Evolutionary conservation across 2,888 invertebrate species (phyloP).

Genomic region (Odontothrips loti): DNA sequence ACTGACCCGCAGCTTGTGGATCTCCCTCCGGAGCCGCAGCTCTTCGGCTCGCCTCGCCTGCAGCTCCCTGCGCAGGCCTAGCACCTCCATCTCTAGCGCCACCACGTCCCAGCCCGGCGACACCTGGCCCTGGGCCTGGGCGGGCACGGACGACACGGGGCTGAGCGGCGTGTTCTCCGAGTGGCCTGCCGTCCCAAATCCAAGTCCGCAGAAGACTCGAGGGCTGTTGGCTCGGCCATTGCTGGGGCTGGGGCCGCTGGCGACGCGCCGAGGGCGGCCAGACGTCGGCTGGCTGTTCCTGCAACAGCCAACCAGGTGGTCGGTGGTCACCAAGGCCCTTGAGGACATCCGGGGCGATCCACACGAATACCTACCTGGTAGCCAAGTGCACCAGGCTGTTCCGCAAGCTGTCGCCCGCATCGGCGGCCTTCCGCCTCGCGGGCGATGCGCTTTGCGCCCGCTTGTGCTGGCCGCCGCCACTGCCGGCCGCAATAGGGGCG

Average conservation of each 20-base stretch:
- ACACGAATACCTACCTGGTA: background rate
- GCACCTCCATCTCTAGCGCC: slow-evolving; percentile 54
- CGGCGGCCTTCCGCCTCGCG: background rate
- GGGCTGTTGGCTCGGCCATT: background rate
- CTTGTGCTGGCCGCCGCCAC: background rate
- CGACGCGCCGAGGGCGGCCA: background rate
- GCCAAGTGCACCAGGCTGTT: background rate
- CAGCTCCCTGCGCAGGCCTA: slow-evolving; percentile 53
- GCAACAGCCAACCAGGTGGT: no score
- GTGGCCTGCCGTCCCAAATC: background rate
- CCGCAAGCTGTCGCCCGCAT: background rate
- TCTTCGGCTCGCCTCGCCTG: slow-evolving; percentile 56
- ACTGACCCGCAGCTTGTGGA: slow-evolving; percentile 65
- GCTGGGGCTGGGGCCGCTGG: background rate
- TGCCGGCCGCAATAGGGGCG: background rate
- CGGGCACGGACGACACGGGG: background rate
- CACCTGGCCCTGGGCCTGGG: background rate
- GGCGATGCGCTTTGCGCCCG: slow-evolving; percentile 7
- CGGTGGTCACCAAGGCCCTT: no score
- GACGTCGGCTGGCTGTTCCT: background rate
- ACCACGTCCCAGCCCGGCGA: slow-evolving; percentile 28
- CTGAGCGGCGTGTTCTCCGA: background rate
- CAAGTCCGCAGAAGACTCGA: background rate
- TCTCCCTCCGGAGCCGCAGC: slow-evolving; percentile 59
- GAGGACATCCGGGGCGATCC: no score